Evolutionary conservation across 53 echinoderm and acorn worm genomes (phyloP), one percentile per base, ranked within the genome.

Genomic region (Patiria pectinifera): DNA sequence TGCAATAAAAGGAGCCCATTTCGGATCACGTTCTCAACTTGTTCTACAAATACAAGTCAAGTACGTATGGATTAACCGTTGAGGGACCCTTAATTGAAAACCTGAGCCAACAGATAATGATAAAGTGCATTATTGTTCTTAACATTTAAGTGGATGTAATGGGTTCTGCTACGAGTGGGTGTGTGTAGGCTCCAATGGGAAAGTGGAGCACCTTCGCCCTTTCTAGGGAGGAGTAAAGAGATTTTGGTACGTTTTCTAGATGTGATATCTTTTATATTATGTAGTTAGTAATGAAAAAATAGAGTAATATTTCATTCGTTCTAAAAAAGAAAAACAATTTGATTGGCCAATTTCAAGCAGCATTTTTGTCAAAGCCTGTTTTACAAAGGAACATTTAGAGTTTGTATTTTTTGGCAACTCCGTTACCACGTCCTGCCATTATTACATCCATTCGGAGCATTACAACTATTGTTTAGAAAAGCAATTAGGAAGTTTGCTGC

Each of bases 11-110:
- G 5, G 58, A 82, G 18, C 82, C 7, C 12, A 19, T 82, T 43
- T n/a, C 19, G 49, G 82, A 25, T 82, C 59, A 60, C 59, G 60
- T 82, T 58, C 59, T 58, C 6, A 4, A 82, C 86, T 48, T 86
- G 62, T 66, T 84, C 43, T 19, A 63, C 59, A 84, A 83, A 83
- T 83, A 83, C 62, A 25, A 25, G 61, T 61, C 83, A 9, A 83
- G 58, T 48, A 25, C 62, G 83, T 63, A 15, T 43, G 14, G 84
- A 84, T 63, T 84, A 84, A 63, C 66, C 19, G 84, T 63, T 84
- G 26, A 35, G 45, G 43, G 44, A 44, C 63, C 6, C 53, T 35
- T 84, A 66, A 84, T 66, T 62, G 62, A 84, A 66, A 63, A 84
- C 35, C 26, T 12, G 21, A 48, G 58, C 49, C 82, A 82, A 58